These are phyloP conservation scores for Melinaea marsaeus DNA, from an alignment of 2,888 invertebrate species.

Conservation along the genomic window DNA sequence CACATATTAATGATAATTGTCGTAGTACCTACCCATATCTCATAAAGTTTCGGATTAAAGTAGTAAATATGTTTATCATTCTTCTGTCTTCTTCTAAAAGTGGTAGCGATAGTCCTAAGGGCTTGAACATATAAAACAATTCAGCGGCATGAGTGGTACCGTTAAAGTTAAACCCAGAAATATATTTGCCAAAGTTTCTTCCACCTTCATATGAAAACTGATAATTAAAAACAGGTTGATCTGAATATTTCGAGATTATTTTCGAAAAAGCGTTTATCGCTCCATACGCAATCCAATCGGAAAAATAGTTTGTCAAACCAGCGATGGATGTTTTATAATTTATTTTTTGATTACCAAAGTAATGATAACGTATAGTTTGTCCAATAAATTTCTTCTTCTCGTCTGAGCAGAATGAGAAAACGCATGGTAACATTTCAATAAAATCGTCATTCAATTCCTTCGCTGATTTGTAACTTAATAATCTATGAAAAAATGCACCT, in stretches of 20 bases:
- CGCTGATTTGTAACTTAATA: constrained; percentile 47
- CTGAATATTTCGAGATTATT: constrained; percentile 47
- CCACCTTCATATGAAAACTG: constrained; percentile 59
- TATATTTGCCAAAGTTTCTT: constrained; percentile 54
- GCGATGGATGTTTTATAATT: constrained; percentile 33
- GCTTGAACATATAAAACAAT: constrained; percentile 66
- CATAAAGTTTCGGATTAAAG: constrained; percentile 66
- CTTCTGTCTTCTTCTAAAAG: constrained; percentile 45
- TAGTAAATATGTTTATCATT: constrained; percentile 54
- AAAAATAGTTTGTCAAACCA: constrained; percentile 51
- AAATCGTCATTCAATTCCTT: constrained; percentile 54
- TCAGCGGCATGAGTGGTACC: constrained; percentile 66
- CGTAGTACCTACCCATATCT: constrained; percentile 50
- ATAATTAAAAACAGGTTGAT: constrained; percentile 57
- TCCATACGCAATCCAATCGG: constrained; percentile 60
- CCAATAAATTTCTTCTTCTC: constrained; percentile 48
- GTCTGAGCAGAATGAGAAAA: constrained; percentile 58
- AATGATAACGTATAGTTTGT: constrained; percentile 49
- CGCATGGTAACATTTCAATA: constrained; percentile 53
- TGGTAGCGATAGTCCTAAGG: constrained; percentile 47
- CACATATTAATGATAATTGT: not conserved
- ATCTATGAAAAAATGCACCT: constrained; percentile 61
- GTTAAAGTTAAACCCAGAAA: constrained; percentile 41
- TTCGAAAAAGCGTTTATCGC: constrained; percentile 51
- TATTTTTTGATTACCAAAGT: constrained; percentile 50